Evolutionary conservation across 2,888 invertebrate genomes (phyloP), one percentile per base, ranked within the genome.

Genomic region (Seira sanloemensis): DNA sequence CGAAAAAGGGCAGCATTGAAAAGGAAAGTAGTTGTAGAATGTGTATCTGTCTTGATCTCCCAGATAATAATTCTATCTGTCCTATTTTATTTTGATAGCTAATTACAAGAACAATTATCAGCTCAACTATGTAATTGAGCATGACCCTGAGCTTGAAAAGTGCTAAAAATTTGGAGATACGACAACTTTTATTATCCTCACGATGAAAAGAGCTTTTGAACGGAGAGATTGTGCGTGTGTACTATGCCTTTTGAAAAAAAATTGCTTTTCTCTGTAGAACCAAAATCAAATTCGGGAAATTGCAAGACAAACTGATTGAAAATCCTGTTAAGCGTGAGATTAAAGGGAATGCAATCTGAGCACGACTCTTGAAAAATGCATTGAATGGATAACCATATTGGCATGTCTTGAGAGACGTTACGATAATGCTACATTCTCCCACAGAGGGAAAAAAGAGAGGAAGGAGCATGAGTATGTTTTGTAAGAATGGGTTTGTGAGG

Each of bases 31-130:
- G 58, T 58, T 58, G n/a, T n/a, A 9, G n/a, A 58, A 58, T 58
- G 7, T n/a, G n/a, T 58, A n/a, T n/a, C n/a, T 58, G n/a, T 58
- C 58, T 58, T 18, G 7, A 18, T 58, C 58, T 58, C n/a, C 58
- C 9, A 5, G 58, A 58, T 58, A 58, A 58, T 58, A 58, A 58
- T 58, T 58, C 18, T 68, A 9, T 58, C 18, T 62, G n/a, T 65
- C 62, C 58, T 4, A 58, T 12, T 71, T 58, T 65, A 50, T 37
- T 25, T 27, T 50, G 65, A 74, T 74, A 26, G 74, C 74, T 26
- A 74, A 74, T 74, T 74, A 74, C 74, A 74, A 74, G 62, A 62
- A 74, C 54, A 68, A 74, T 80, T 69, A 68, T 50, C 75, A 80
- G 50, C 74, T 54, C 58, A 74, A 62, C 7, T 12, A 74, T 68